Base-by-base conservation (phyloP, 2,888 invertebrate genomes). In the Thymelicus lineola region DNA sequence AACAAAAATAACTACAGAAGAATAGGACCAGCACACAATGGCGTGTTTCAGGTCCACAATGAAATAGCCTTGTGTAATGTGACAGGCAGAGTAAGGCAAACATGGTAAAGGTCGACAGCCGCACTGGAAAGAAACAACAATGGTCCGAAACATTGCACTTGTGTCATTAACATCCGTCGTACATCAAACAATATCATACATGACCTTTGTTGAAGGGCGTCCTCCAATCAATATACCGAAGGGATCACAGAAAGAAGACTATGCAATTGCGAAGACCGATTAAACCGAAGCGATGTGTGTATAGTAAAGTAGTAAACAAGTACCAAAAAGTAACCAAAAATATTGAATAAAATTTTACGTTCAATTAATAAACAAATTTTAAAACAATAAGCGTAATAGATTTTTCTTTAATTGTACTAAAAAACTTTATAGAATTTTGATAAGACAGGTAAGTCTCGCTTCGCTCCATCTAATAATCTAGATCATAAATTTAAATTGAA, bases 31-130 rank as follows among this genome's bases (percentile, higher is more conserved):
- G 61, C 46, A 17, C 36, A 69, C 69, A 69, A 69, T 69, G n/a
- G 63, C 57, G 28, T 63, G 66, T 59, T 69, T 69, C 50, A 58
- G 62, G 57, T 69, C 58, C 63, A 69, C 69, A 69, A 69, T 63
- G 58, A 58, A 69, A 63, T 38, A 69, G 69, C 69, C 69, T 69
- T 62, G 62, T 68, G 57, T 62, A 62, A 68, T 57, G 68, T 68
- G 68, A 68, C 68, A 62, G 68, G 53, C 68, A 62, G 62, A 62
- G 68, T 62, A 62, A 68, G 57, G 57, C 68, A 62, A 62, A 68
- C 68, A 62, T 48, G 55, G 48, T 68, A 68, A 46, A 68, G 68
- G 69, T 69, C 69, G 69, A 69, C 69, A 69, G 63, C 69, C 69
- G 68, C 69, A 58, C 35, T 69, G 69, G 62, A 58, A 63, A 69